Conservation (phyloP, 64 coral and sea anemone genomes). For the Catalaphyllia jardinei region DNA sequence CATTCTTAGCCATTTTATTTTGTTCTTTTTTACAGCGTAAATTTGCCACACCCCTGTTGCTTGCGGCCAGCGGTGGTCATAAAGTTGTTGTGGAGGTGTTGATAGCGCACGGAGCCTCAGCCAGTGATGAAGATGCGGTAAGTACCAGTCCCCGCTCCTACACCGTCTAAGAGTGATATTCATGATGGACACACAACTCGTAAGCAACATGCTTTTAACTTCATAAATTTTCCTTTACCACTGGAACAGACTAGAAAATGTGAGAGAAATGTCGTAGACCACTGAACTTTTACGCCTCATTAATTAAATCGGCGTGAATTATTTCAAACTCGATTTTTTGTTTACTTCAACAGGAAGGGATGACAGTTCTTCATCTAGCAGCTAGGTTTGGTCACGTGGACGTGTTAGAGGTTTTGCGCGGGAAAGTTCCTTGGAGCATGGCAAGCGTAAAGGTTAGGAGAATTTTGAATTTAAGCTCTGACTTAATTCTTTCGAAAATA, state of each 20-base stretch:
- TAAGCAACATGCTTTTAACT: too few relatives aligned
- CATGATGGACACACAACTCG: too few relatives aligned
- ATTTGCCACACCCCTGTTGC: conserved; percentile 83
- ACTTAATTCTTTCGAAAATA: too few relatives aligned
- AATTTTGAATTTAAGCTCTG: too few relatives aligned
- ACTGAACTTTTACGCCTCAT: not conserved
- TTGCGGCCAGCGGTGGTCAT: conserved; percentile 88
- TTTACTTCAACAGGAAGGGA: conserved; percentile 54
- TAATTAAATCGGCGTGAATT: not conserved
- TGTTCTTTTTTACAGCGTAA: conserved; percentile 56
- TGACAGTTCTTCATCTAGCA: conserved; percentile 88
- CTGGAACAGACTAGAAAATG: too few relatives aligned
- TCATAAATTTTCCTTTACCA: too few relatives aligned
- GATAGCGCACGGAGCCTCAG: conserved; percentile 81
- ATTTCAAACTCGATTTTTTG: not conserved
- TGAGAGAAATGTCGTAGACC: too few relatives aligned
- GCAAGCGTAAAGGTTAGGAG: conserved; percentile 81
- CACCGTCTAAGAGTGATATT: not conserved
- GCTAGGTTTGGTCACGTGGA: conserved; percentile 91
- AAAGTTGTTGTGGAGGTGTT: conserved; percentile 91
- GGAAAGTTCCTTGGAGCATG: conserved; percentile 96
- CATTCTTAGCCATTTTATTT: too few relatives aligned
- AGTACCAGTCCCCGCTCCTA: not conserved
- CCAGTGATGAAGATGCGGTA: conserved; percentile 94
- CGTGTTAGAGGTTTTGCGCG: conserved; percentile 86